Base-by-base conservation (phyloP, 2,797 vertebrate genomes). In the Sitta carolinensis region DNA sequence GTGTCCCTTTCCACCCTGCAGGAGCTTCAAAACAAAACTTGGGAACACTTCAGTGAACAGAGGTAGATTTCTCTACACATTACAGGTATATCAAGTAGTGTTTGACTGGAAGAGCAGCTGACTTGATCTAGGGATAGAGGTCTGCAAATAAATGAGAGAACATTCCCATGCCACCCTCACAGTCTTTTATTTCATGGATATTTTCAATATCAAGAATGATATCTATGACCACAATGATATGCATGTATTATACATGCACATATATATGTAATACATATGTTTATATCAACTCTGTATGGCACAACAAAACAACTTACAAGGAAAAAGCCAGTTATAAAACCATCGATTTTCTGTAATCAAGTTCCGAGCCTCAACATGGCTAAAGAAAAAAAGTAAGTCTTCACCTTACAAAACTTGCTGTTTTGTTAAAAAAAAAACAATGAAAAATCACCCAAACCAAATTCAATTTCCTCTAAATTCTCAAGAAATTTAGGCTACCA, bases 201-300 rank as follows among this genome's bases (percentile, higher is more conserved):
- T 57, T 57, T 70, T 75, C 22, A 42, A 20, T 7, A 64, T 9
- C 8, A 68, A 48, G 7, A 27, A 10, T 54, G 13, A 27, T 66
- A 8, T 10, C 17, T 43, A 13, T 40, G 25, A 69, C 10, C 5
- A 25, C 0, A 4, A 20, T 29, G 2, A n/a, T 7, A 42, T 18
- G 5, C 10, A 13, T 38, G 3, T 23, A 17, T 12, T 9, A 20
- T 17, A 16, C 8, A 17, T 42, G 36, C 2, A 1, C 23, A 7
- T 27, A 23, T 30, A 11, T 30, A 14, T 10, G 0, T 9, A 34
- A 50, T 29, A 21, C 2, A 13, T 36, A 13, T 11, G 1, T 30
- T 58, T 69, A 8, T 26, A 23, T 30, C 1, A 2, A 16, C 11
- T 19, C 20, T 48, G 5, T 50, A 36, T n/a, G 38, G 11, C 10